Evolutionary conservation across 2,888 invertebrate genomes (phyloP).

Genomic region (Eupithecia vulgata): DNA sequence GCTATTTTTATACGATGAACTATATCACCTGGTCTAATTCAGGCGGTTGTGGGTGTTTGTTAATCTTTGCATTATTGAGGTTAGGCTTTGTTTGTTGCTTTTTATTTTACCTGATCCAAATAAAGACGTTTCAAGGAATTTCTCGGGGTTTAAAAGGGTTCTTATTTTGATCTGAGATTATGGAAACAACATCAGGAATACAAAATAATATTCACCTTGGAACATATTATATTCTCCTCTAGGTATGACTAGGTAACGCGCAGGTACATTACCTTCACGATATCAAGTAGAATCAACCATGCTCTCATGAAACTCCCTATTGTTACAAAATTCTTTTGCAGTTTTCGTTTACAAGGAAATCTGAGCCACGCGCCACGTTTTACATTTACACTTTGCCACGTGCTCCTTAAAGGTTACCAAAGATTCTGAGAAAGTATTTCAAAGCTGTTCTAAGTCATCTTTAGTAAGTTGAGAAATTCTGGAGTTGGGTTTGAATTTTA

Average conservation of each 20-base stretch:
- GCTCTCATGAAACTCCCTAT: slow-evolving; percentile 33
- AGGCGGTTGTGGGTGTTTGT: slow-evolving; percentile 35
- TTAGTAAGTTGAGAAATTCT: not conserved
- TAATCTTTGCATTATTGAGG: slow-evolving; percentile 18
- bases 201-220: not conserved
- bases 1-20: slow-evolving; percentile 41
- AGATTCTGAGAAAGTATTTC: not conserved
- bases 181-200: not conserved
- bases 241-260: not conserved
- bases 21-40: slow-evolving; percentile 38
- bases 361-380: not conserved
- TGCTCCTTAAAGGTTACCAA: not conserved
- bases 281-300: slow-evolving; percentile 7
- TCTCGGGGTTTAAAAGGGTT: not conserved
- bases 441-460: not conserved
- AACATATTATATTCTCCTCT: not conserved
- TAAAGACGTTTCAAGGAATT: not conserved
- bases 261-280: not conserved
- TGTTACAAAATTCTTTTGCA: slow-evolving; percentile 17
- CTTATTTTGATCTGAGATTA: not conserved
- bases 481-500: not conserved
- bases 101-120: not conserved
- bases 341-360: not conserved
- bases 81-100: slow-evolving; percentile 16
- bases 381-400: not conserved